A percentile compares a stretch with the other conserved stretches of the same genome.
Conservation (phyloP, 30 jellyfish, hydroid and myxozoan genomes). For the Rhopilema esculentum region DNA sequence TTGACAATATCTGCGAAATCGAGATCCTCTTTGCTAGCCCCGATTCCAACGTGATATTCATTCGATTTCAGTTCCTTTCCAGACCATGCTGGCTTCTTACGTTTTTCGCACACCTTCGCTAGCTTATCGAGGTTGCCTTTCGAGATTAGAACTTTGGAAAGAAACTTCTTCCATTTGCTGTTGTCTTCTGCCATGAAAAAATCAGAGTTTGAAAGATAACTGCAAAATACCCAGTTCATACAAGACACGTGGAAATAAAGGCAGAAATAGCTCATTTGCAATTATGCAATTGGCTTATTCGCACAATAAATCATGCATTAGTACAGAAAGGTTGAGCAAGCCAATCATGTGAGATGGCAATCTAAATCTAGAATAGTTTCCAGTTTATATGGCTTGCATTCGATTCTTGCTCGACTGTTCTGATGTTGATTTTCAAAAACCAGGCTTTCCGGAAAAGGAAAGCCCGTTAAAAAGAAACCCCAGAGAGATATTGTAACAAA, state of each 20-base stretch:
- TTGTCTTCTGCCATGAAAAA: constrained; percentile 44
- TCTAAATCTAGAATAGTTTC: no score
- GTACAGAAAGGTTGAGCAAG: neutral
- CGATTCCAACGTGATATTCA: constrained; percentile 51
- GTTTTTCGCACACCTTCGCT: neutral
- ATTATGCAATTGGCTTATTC: no score
- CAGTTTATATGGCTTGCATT: no score
- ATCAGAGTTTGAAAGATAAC: neutral
- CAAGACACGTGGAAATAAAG: no score
- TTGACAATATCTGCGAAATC: constrained; percentile 34
- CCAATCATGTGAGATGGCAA: neutral
- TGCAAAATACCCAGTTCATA: neutral
- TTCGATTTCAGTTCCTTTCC: constrained; percentile 28
- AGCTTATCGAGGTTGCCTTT: constrained; percentile 6
- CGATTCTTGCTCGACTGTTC: no score
- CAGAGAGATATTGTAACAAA: neutral
- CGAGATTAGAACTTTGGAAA: constrained; percentile 33
- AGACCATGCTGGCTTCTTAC: constrained; percentile 49
- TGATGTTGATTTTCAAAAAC: no score
- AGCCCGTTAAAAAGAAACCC: neutral
- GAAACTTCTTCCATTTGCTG: constrained; percentile 45
- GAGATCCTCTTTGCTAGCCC: constrained; percentile 54
- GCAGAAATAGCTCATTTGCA: no score
- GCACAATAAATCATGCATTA: neutral
- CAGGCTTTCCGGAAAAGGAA: no score